These are phyloP conservation scores for Amia ocellicauda DNA, from an alignment of 2,113 vertebrate genomes.

Conservation along the genomic window DNA sequence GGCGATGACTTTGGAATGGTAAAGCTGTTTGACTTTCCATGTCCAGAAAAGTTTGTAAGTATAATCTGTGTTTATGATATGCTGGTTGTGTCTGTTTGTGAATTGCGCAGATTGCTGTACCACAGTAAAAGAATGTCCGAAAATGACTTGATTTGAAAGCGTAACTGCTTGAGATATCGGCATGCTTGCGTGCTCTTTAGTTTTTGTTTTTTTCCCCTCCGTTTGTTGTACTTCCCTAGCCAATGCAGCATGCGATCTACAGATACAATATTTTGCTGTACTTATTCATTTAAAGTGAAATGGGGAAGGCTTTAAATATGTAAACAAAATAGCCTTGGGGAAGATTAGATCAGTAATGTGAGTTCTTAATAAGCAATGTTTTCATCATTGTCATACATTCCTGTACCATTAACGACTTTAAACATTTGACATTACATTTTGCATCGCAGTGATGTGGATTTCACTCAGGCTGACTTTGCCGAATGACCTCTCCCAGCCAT, in stretches of 20 bases:
- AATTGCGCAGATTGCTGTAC: conserved; percentile 15
- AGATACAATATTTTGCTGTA: too few relatives aligned
- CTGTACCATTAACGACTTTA: neutral
- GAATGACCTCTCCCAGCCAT: neutral
- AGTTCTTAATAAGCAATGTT: too few relatives aligned
- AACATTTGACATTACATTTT: neutral
- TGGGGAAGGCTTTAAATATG: neutral
- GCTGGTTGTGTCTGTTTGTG: conserved; percentile 13
- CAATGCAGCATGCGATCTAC: too few relatives aligned
- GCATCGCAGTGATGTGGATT: neutral
- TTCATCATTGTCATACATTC: neutral
- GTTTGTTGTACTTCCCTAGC: too few relatives aligned
- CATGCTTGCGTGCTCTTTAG: too few relatives aligned
- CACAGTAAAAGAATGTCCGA: neutral
- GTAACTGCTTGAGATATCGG: too few relatives aligned
- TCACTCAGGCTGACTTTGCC: too few relatives aligned
- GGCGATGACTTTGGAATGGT: conserved; percentile 98
- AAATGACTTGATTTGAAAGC: neutral
- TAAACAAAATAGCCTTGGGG: neutral
- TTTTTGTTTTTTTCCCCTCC: too few relatives aligned
- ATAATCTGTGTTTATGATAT: conserved; percentile 28
- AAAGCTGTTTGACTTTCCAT: conserved; percentile 96
- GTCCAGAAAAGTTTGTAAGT: conserved; percentile 98
- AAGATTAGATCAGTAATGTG: too few relatives aligned
- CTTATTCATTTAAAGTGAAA: neutral